A percentile compares a stretch with the other conserved stretches of the same genome.
phyloP scores from a whole-genome alignment of 1,140 invertebrate genomes.

The Nephila pilipes region DNA sequence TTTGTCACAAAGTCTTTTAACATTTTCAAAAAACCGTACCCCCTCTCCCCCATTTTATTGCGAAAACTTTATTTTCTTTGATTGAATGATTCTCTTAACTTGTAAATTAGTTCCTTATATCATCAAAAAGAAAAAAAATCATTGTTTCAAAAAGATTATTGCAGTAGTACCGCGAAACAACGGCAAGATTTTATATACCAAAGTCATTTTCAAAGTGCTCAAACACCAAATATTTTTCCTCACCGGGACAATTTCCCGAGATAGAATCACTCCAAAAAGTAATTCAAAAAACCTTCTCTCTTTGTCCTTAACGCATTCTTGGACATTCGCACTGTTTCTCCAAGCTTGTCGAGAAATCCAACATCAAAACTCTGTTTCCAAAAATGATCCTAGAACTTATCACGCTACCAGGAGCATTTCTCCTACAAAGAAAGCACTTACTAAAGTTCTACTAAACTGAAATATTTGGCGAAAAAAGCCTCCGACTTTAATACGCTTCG shows the following conservation, averaged over 20 bases:
- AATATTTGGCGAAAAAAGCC: constrained; percentile 40
- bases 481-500: constrained; percentile 39
- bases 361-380: not conserved
- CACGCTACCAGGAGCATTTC: not conserved
- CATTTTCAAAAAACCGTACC: no score
- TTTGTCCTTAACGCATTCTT: not conserved
- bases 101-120: no score
- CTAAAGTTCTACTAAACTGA: constrained; percentile 50
- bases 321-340: not conserved
- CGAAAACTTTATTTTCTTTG: no score
- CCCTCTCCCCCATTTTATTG: no score
- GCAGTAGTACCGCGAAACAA: no score
- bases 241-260: not conserved
- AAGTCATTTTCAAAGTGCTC: not conserved
- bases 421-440: constrained; percentile 40
- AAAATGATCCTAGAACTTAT: constrained; percentile 32
- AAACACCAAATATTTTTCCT: not conserved
- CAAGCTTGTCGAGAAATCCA: not conserved
- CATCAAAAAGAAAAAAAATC: not conserved
- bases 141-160: not conserved
- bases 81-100: no score
- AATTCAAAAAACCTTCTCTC: not conserved
- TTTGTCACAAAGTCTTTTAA: no score
- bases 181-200: no score
- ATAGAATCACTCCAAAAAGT: constrained; percentile 15